A percentile compares a stretch with the other conserved stretches of the same genome.
Conservation (phyloP, 2,888 invertebrate species). For the Pachliopta kotzebuea region DNA sequence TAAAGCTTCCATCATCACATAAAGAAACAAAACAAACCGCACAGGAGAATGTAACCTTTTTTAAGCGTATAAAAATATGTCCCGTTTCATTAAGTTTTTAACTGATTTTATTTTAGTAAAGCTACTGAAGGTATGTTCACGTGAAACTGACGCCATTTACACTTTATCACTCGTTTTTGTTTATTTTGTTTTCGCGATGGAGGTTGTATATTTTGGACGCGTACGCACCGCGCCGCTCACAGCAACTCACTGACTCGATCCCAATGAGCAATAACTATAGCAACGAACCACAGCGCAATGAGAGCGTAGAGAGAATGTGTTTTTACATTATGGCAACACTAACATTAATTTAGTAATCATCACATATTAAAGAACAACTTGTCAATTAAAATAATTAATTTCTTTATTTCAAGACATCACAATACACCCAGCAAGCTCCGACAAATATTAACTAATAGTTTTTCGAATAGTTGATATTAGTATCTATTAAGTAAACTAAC, state of each 20-base stretch:
- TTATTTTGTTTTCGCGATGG: slow-evolving; percentile 33
- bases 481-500: no score
- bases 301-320: slow-evolving; percentile 3
- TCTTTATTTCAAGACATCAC: no score
- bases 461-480: no score
- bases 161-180: slow-evolving; percentile 31
- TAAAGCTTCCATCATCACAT: neutral
- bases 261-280: slow-evolving; percentile 14
- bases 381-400: no score
- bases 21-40: neutral
- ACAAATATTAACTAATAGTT: no score
- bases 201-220: slow-evolving; percentile 27
- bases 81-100: neutral
- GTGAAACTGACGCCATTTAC: slow-evolving; percentile 14
- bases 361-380: no score
- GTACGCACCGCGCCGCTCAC: slow-evolving; percentile 21
- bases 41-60: neutral
- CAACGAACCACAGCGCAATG: slow-evolving; percentile 11
- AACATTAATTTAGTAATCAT: neutral
- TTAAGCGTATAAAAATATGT: neutral
- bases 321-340: neutral
- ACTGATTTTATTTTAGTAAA: neutral
- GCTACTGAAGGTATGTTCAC: neutral
- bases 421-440: no score
- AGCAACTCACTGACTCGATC: slow-evolving; percentile 29